Evolutionary conservation across 2,113 vertebrate species (phyloP).

Genomic region (Archilochus colubris): DNA sequence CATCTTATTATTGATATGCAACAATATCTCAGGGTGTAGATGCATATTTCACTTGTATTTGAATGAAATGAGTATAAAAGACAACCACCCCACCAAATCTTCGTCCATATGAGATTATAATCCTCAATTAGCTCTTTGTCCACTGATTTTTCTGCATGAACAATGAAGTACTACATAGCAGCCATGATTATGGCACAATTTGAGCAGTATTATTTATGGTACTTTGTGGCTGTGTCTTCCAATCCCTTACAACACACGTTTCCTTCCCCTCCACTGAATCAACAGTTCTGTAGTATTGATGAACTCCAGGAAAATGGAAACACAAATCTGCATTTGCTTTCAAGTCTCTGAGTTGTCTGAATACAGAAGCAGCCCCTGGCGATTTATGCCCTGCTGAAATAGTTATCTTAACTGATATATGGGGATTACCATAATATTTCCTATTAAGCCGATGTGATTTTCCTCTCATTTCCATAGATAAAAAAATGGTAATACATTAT

Average conservation of each 20-base stretch:
- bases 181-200: neutral
- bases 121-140: neutral
- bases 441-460: conserved; percentile 56
- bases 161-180: neutral
- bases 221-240: neutral
- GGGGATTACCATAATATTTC: conserved; percentile 63
- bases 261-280: conserved; percentile 14
- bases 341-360: conserved; percentile 37
- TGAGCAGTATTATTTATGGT: neutral
- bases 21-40: neutral
- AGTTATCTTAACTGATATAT: conserved; percentile 62
- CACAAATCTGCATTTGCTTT: conserved; percentile 44
- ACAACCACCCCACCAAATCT: neutral
- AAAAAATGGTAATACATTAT: conserved; percentile 61
- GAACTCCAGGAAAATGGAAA: conserved; percentile 6
- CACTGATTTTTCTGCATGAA: neutral
- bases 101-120: neutral
- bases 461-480: conserved; percentile 51
- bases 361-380: conserved; percentile 33
- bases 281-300: conserved; percentile 11
- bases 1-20: neutral
- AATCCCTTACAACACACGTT: neutral
- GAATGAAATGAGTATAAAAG: neutral
- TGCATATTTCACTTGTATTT: neutral
- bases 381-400: conserved; percentile 65